Percentiles rank a stretch among this genome's conserved stretches.
Evolutionary conservation across 2,797 vertebrate species (phyloP).

Genomic region (Mustela erminea): DNA sequence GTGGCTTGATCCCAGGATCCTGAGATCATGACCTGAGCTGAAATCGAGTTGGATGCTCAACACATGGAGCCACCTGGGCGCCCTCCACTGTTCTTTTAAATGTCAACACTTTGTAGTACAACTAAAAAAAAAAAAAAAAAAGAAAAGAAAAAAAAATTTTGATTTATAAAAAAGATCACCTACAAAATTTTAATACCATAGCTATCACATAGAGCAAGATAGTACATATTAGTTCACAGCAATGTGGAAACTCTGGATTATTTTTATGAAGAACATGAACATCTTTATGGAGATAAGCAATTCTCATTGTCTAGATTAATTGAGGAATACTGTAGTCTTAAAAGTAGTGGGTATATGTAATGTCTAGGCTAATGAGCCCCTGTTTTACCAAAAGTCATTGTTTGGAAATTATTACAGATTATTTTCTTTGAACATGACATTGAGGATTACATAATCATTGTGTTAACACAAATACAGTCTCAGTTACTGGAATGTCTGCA

Average conservation of each 20-base stretch:
- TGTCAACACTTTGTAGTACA: background rate
- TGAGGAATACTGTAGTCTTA: background rate
- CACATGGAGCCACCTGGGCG: background rate
- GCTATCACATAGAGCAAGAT: background rate
- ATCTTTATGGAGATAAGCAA: conserved; percentile 3
- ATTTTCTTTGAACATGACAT: background rate
- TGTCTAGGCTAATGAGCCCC: background rate
- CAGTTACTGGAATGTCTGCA: background rate
- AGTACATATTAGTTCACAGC: background rate
- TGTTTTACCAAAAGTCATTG: background rate
- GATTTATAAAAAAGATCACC: background rate
- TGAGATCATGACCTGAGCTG: background rate
- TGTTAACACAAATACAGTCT: background rate
- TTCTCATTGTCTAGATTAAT: background rate
- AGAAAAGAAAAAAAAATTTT: too few relatives aligned
- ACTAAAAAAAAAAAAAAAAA: background rate
- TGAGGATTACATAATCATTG: background rate
- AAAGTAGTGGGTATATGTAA: background rate
- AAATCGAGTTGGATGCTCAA: background rate
- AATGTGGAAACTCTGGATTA: background rate
- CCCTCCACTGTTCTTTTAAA: conserved; percentile 14
- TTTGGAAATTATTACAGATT: background rate
- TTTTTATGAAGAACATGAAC: background rate
- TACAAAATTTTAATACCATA: background rate
- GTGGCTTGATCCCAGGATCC: background rate